Base-by-base conservation (phyloP, 2,797 vertebrate species). In the Tapera naevia region DNA sequence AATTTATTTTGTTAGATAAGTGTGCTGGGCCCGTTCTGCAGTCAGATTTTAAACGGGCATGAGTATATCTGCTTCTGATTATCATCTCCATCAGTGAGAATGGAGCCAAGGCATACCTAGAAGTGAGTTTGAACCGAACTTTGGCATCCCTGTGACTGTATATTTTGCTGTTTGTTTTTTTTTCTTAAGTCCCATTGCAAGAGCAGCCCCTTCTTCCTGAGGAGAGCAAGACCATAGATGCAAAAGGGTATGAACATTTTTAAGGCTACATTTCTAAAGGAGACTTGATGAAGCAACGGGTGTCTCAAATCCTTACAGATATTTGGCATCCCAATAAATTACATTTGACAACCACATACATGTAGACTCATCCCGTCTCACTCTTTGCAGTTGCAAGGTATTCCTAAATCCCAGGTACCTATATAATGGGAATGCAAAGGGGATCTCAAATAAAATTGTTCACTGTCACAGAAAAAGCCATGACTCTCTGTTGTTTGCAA, bases 1-100 rank as follows among this genome's bases (percentile, higher is more conserved):
- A 35, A 46, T 80, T 79, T 81, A n/a, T 89, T 91, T 69, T 89
- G 45, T 84, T 73, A 90, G 37, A 57, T 88, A 72, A 62, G 13
- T 32, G 37, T 46, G 43, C 60, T 23, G 65, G 60, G 27, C 39
- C 56, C 76, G 48, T 94, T 91, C 57, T 39, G 88, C 30, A 66
- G 46, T 25, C 70, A 58, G 46, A 64, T 92, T 95, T 88, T 27
- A 54, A 56, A 85, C 27, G 51, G 41, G 28, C 28, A 39, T 3
- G 11, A 88, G 35, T 50, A 27, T 48, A n/a, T 41, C 4, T 6
- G n/a, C 46, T 75, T 30, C 65, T 61, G 81, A 93, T 72, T 73
- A 35, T 30, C 21, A 75, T 54, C 37, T 64, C 58, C 72, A 0
- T 58, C 43, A 88, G 27, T 37, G 72, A 78, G 54, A 86, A 11